These are phyloP conservation scores for Podarcis muralis DNA, from an alignment of 2,113 vertebrate species.

Conservation along the genomic window DNA sequence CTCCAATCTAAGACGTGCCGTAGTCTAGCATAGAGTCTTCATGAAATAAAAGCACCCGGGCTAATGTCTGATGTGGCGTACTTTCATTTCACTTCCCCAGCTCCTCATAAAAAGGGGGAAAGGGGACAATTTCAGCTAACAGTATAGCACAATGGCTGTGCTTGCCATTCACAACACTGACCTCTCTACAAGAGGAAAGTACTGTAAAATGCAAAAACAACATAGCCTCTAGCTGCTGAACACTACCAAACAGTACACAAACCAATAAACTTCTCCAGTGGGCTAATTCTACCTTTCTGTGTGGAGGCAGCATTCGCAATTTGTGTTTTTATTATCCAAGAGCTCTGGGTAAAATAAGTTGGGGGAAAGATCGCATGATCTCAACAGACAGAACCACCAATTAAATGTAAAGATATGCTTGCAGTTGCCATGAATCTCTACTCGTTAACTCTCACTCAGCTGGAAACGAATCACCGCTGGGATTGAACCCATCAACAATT, in stretches of 20 bases:
- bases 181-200: background rate
- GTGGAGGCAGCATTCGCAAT: background rate
- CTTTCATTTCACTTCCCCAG: background rate
- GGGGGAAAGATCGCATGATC: background rate
- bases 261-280: background rate
- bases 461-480: background rate
- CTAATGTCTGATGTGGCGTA: background rate
- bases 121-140: background rate
- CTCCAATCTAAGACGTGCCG: background rate
- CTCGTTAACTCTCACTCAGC: background rate
- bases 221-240: background rate
- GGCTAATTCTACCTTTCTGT: background rate
- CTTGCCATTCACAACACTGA: background rate
- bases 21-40: background rate
- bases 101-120: background rate
- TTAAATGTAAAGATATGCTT: conserved; percentile 20
- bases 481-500: background rate
- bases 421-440: background rate
- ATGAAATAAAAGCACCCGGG: background rate
- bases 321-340: background rate
- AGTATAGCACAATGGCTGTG: no score
- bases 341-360: background rate
- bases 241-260: background rate
- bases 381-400: background rate
- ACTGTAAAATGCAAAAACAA: background rate